These are phyloP conservation scores for Temnothorax unifasciatus DNA, from an alignment of 2,888 invertebrate genomes.

Conservation along the genomic window DNA sequence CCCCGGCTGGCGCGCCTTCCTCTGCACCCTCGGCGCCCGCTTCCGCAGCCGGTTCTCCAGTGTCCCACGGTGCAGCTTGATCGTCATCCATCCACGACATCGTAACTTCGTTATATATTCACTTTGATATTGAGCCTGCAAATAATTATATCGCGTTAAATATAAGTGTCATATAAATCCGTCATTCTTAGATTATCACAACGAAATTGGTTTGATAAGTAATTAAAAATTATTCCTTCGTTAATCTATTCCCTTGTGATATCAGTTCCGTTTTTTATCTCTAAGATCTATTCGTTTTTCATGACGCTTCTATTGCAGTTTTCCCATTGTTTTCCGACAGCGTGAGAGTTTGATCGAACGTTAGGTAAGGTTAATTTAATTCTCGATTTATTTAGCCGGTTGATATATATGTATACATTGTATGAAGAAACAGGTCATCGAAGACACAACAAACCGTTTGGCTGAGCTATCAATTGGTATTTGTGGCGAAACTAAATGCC, in stretches of 20 bases:
- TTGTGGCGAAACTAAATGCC: constrained; percentile 60
- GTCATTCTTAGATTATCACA: background rate
- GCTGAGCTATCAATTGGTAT: constrained; percentile 66
- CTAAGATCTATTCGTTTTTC: background rate
- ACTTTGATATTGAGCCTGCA: constrained; percentile 30
- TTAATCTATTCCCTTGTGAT: background rate
- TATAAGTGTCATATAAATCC: background rate
- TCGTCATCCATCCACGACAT: constrained; percentile 80
- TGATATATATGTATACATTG: constrained; percentile 16
- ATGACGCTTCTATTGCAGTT: background rate
- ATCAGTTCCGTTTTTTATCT: background rate
- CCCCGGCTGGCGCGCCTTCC: constrained; percentile 86
- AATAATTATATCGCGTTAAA: background rate
- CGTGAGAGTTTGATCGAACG: background rate
- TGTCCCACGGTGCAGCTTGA: constrained; percentile 82
- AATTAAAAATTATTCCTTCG: background rate
- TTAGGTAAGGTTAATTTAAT: constrained; percentile 40
- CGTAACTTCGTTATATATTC: constrained; percentile 55
- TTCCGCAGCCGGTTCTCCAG: constrained; percentile 79
- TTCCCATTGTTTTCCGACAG: background rate
- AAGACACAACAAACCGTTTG: constrained; percentile 68
- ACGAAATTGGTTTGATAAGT: background rate
- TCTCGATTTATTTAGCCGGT: constrained; percentile 70
- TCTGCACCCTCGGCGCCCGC: constrained; percentile 82
- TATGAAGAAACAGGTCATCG: constrained; percentile 66